These are phyloP conservation scores for Chamaea fasciata DNA, from an alignment of 2,113 vertebrate species.

Conservation along the genomic window DNA sequence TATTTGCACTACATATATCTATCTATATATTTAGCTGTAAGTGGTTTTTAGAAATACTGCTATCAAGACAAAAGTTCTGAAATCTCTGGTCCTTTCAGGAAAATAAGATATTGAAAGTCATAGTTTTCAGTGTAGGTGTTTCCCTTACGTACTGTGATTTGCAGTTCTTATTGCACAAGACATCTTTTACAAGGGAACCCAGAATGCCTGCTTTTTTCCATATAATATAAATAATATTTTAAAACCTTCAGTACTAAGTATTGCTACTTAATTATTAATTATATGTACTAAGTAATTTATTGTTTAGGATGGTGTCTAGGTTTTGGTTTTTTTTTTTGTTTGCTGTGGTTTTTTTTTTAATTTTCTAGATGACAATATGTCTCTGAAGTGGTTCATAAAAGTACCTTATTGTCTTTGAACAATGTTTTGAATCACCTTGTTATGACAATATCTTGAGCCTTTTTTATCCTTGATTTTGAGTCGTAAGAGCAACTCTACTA, in stretches of 20 bases:
- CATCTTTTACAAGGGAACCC: neutral
- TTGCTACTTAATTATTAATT: neutral
- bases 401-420: neutral
- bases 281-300: neutral
- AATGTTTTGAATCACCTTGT: neutral
- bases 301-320: neutral
- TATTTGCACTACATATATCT: neutral
- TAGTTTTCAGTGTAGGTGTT: neutral
- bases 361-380: neutral
- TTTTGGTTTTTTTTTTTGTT: too few species aligned
- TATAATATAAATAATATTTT: neutral
- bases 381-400: neutral
- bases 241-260: neutral
- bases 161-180: neutral
- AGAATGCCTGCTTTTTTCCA: accelerated
- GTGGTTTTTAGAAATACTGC: neutral
- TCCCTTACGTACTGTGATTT: neutral
- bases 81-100: neutral
- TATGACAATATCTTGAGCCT: neutral
- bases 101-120: neutral
- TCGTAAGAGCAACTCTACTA: neutral
- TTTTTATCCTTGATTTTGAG: neutral
- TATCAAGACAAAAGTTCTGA: neutral
- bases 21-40: neutral
- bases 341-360: neutral